A percentile compares a stretch with the other conserved stretches of the same genome.
phyloP scores from a whole-genome alignment of 2,113 vertebrate species.

The Myocastor coypus region DNA sequence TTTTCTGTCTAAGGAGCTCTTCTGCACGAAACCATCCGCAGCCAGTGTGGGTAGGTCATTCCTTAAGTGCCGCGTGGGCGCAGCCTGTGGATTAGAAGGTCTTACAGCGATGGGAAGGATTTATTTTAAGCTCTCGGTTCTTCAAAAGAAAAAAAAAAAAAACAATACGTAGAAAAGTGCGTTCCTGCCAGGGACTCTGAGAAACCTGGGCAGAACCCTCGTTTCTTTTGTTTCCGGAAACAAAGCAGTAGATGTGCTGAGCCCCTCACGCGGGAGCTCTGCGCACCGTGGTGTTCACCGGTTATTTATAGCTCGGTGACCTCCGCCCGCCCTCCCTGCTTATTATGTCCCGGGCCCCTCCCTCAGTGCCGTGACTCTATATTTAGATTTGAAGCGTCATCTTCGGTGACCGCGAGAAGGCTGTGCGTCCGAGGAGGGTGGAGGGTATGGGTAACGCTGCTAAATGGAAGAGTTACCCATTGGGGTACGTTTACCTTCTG shows the following conservation, averaged over 20 bases:
- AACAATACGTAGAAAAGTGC: neutral
- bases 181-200: slow-evolving; percentile 47
- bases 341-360: neutral
- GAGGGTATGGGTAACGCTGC: neutral
- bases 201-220: slow-evolving; percentile 13
- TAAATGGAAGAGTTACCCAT: slow-evolving; percentile 14
- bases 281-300: neutral
- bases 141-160: slow-evolving; percentile 53
- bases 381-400: slow-evolving; percentile 70
- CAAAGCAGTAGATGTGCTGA: slow-evolving; percentile 64
- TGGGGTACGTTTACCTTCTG: slow-evolving; percentile 10
- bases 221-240: slow-evolving; percentile 75
- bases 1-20: neutral
- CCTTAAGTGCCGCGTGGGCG: neutral
- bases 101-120: neutral
- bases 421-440: neutral
- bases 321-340: neutral
- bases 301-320: slow-evolving; percentile 65
- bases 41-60: neutral
- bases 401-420: slow-evolving; percentile 54
- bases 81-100: neutral
- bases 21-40: neutral
- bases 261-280: neutral
- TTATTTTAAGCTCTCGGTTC: slow-evolving; percentile 60
- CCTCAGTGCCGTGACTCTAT: slow-evolving; percentile 13